Evolutionary conservation across 1,140 invertebrate genomes (phyloP).

Genomic region (Lysiphlebus fabarum): DNA sequence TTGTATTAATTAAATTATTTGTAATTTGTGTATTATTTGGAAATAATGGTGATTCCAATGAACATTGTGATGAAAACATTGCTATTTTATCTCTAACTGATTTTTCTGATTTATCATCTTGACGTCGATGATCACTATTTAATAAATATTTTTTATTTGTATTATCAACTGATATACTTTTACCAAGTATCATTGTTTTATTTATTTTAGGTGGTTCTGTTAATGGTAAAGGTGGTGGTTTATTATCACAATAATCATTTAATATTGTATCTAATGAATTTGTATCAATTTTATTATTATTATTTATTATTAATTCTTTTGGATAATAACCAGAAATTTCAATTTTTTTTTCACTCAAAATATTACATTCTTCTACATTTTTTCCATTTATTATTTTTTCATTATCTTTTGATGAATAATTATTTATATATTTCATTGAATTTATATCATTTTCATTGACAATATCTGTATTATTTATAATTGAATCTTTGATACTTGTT

Average conservation of each 20-base stretch:
- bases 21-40: conserved; percentile 29
- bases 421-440: conserved; percentile 13
- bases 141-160: conserved; percentile 37
- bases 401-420: conserved; percentile 9
- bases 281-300: no score
- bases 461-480: conserved; percentile 1
- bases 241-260: conserved; percentile 29
- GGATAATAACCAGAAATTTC: conserved; percentile 36
- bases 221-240: conserved; percentile 49
- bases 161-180: conserved; percentile 22
- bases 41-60: conserved; percentile 40
- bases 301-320: conserved; percentile 19
- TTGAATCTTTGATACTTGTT: conserved; percentile 6
- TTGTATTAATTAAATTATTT: conserved; percentile 30
- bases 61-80: conserved; percentile 68
- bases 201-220: conserved; percentile 45
- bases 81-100: conserved; percentile 84
- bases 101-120: conserved; percentile 72
- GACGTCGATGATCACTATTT: conserved; percentile 53
- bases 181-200: conserved; percentile 19
- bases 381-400: conserved; percentile 19
- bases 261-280: conserved; percentile 5
- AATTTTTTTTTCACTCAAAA: conserved; percentile 39
- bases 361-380: no score
- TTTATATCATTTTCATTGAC: conserved; percentile 3